Conservation (phyloP, 2,113 vertebrate species). For the Cryptomyrus ogoouensis region DNA sequence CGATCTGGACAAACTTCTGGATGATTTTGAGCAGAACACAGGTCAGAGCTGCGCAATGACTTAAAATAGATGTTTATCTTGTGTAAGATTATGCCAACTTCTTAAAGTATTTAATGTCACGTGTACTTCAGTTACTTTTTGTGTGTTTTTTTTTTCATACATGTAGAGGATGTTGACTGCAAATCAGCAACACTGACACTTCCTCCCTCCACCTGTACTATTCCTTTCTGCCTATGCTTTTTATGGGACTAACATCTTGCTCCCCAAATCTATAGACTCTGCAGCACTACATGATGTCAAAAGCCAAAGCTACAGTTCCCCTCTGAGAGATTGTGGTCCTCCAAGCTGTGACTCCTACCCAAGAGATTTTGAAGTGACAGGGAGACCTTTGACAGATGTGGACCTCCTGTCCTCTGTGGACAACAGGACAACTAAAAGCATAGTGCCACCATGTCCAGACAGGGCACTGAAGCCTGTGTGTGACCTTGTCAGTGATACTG, state of each 20-base stretch:
- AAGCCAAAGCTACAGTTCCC: constrained; percentile 47
- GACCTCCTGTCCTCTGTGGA: constrained; percentile 88
- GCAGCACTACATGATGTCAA: constrained; percentile 53
- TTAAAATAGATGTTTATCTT: not conserved
- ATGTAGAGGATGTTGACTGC: constrained; percentile 71
- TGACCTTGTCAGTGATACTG: constrained; percentile 83
- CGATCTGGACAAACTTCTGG: constrained; percentile 91
- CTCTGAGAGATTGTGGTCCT: constrained; percentile 39
- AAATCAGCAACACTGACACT: constrained; percentile 48
- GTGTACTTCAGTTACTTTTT: not conserved
- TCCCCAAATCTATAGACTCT: constrained; percentile 42
- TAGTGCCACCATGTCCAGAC: constrained; percentile 58
- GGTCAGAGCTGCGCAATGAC: constrained; percentile 59
- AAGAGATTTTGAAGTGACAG: constrained; percentile 48
- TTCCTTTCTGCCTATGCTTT: constrained; percentile 48
- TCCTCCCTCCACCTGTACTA: constrained; percentile 42
- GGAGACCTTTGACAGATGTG: constrained; percentile 69
- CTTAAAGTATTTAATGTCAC: not conserved
- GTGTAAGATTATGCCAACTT: not conserved
- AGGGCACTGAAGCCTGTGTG: constrained; percentile 75
- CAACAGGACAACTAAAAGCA: constrained; percentile 53
- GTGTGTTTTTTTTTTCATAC: constrained; percentile 18
- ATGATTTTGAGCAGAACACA: constrained; percentile 90
- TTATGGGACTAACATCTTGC: constrained; percentile 54
- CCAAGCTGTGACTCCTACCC: constrained; percentile 31